Evolutionary conservation across 2,888 invertebrate species (phyloP).

Genomic region (Caenorhabditis panamensis): DNA sequence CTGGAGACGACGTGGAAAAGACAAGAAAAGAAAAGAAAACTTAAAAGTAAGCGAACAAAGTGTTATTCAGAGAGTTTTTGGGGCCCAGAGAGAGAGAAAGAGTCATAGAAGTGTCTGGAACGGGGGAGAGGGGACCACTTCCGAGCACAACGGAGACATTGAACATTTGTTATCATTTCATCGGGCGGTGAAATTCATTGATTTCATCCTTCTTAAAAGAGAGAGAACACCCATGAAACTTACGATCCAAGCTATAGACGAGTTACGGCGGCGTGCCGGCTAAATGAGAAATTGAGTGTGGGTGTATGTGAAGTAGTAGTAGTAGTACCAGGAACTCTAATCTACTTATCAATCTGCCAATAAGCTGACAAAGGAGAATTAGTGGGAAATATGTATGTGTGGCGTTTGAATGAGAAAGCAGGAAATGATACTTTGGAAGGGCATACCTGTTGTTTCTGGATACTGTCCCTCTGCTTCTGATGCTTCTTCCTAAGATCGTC

Average conservation of each 20-base stretch:
- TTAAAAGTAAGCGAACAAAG: constrained; percentile 13
- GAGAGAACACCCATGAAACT: constrained; percentile 58
- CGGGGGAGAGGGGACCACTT: background rate
- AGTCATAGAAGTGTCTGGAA: background rate
- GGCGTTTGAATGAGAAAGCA: background rate
- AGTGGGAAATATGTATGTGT: background rate
- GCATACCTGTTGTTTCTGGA: constrained; percentile 86
- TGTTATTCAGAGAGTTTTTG: background rate
- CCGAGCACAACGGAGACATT: constrained; percentile 49
- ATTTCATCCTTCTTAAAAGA: background rate
- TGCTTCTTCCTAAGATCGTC: constrained; percentile 93
- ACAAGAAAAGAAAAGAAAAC: constrained; percentile 6
- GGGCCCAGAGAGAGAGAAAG: constrained; percentile 14
- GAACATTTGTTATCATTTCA: constrained; percentile 4
- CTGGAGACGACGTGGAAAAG: constrained; percentile 19
- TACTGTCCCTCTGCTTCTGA: constrained; percentile 90
- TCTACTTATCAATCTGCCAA: constrained; percentile 29
- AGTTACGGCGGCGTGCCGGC: constrained; percentile 60
- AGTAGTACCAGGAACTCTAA: background rate
- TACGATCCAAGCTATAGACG: constrained; percentile 70
- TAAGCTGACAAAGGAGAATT: constrained; percentile 56
- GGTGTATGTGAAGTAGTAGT: too few relatives aligned
- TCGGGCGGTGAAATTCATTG: background rate
- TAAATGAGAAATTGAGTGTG: constrained; percentile 32
- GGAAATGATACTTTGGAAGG: background rate